phyloP scores from a whole-genome alignment of 2,113 vertebrate species.

The Syrrhaptes paradoxus region DNA sequence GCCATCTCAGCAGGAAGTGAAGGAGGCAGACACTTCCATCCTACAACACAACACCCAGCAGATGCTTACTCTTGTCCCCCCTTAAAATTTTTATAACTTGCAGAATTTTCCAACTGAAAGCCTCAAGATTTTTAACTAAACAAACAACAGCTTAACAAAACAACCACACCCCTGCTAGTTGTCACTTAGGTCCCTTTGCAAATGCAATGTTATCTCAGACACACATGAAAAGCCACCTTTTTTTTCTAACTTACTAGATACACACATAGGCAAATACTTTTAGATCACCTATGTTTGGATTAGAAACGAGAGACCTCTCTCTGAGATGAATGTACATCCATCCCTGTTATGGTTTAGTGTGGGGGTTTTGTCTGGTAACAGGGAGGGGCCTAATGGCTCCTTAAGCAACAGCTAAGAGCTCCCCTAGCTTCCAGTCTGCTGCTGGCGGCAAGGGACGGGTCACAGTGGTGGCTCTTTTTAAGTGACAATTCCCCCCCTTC shows the following conservation, averaged over 20 bases:
- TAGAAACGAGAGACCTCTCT: background rate
- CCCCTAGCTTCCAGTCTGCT: too few species aligned
- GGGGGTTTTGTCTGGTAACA: too few species aligned
- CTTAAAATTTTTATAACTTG: background rate
- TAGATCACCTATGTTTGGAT: background rate
- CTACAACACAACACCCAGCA: background rate
- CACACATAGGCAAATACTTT: background rate
- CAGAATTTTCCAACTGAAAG: background rate
- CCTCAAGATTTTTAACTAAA: background rate
- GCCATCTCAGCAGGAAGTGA: background rate
- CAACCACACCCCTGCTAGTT: background rate
- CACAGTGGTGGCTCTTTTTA: too few species aligned
- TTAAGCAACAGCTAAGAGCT: too few species aligned
- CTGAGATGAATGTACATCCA: fast-evolving
- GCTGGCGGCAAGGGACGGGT: too few species aligned
- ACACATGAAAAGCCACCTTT: background rate
- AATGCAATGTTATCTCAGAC: background rate
- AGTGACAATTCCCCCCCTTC: too few species aligned
- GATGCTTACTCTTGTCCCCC: background rate
- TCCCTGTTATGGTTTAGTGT: too few species aligned
- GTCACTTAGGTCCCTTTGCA: background rate
- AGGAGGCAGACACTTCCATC: background rate
- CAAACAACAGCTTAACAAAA: background rate
- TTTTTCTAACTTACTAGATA: background rate
- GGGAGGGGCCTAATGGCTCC: too few species aligned